These are phyloP conservation scores for Manacus vitellinus DNA, from an alignment of 2,113 vertebrate species.

Conservation along the genomic window DNA sequence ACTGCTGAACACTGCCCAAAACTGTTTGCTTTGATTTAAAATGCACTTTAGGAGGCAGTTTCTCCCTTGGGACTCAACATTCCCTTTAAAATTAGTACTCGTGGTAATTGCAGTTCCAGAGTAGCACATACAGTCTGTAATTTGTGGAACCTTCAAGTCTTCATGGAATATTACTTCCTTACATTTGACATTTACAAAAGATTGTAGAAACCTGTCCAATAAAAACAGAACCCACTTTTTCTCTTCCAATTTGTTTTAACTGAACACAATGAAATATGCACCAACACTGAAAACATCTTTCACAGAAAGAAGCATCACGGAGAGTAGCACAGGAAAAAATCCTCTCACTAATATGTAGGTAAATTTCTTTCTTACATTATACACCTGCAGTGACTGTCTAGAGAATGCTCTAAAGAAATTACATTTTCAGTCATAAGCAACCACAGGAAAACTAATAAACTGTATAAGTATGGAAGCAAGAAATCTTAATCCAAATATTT, in stretches of 20 bases:
- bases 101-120: not conserved
- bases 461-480: not conserved
- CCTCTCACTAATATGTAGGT: not conserved
- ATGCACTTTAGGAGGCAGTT: not conserved
- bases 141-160: not conserved
- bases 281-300: not conserved
- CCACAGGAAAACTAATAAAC: not conserved
- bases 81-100: not conserved
- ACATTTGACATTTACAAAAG: not conserved
- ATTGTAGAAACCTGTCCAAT: not conserved
- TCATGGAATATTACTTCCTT: not conserved
- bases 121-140: not conserved
- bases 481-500: not conserved
- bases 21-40: not conserved
- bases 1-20: not conserved
- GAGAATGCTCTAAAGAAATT: not conserved
- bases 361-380: not conserved
- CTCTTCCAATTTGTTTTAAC: not conserved
- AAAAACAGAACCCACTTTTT: not conserved
- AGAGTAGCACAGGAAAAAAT: not conserved
- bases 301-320: not conserved
- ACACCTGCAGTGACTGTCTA: rapidly evolving
- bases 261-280: not conserved
- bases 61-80: not conserved
- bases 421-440: not conserved